Evolutionary conservation across 2,888 invertebrate genomes (phyloP).

Genomic region (Marasmarcha lunaedactyla): DNA sequence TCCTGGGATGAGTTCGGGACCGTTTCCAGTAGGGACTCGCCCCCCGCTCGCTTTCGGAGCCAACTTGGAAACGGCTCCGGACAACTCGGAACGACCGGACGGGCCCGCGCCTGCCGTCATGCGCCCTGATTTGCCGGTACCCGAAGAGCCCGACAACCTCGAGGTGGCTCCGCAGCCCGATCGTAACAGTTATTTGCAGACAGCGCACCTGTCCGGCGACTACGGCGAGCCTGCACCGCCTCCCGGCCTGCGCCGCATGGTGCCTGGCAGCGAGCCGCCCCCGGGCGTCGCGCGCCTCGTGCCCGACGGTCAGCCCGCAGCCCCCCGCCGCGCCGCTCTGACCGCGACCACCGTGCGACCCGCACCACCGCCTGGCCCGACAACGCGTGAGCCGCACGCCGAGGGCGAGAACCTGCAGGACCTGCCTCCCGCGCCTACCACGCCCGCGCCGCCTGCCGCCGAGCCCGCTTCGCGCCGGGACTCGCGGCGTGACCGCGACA

Average conservation of each 20-base stretch:
- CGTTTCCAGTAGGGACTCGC: slow-evolving; percentile 38
- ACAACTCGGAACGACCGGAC: slow-evolving; percentile 77
- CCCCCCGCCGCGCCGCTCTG: slow-evolving; percentile 30
- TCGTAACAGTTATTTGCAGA: slow-evolving; percentile 81
- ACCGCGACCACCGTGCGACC: slow-evolving; percentile 34
- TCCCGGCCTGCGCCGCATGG: slow-evolving; percentile 74
- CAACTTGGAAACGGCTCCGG: slow-evolving; percentile 75
- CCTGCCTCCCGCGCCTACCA: slow-evolving; percentile 38
- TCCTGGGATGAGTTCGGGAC: slow-evolving; percentile 30
- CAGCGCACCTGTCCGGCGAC: slow-evolving; percentile 76
- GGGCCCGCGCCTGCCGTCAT: slow-evolving; percentile 38
- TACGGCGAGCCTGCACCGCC: slow-evolving; percentile 57
- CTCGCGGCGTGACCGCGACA: slow-evolving; percentile 39
- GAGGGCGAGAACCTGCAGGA: slow-evolving; percentile 72
- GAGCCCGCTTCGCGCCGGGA: slow-evolving; percentile 20
- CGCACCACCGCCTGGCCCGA: slow-evolving; percentile 46
- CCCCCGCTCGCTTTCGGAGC: slow-evolving; percentile 56
- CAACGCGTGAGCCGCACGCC: slow-evolving; percentile 22
- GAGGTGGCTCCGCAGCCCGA: slow-evolving; percentile 77
- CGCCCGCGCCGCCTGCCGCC: slow-evolving; percentile 34
- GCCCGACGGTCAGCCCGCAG: slow-evolving; percentile 60
- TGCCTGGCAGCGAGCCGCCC: slow-evolving; percentile 55
- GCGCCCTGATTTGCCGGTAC: slow-evolving; percentile 17
- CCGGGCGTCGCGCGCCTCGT: slow-evolving; percentile 66
- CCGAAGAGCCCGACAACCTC: slow-evolving; percentile 59